Base-by-base conservation (phyloP, 1,140 invertebrate genomes). In the Eriosoma lanigerum region DNA sequence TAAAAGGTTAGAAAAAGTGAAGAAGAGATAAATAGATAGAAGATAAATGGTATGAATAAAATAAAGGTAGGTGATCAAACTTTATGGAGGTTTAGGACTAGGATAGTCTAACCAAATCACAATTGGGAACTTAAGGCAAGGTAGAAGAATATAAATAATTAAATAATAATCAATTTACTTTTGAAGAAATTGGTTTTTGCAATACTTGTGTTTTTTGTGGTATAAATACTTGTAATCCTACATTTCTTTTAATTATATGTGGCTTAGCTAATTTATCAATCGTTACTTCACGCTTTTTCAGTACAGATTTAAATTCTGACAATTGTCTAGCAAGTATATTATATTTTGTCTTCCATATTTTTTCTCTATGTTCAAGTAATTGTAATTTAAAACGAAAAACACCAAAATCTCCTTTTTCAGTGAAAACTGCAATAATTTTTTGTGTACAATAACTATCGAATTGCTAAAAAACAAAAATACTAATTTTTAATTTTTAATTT, bases 381-480 rank as follows among this genome's bases (percentile, higher is more conserved):
- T 76, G 73, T 38, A 8, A 4, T 3, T 3, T 58, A 9, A 24
- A 9, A 32, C 73, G 50, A 0, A 58, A 1, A 19, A 44, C 38
- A 58, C 73, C 73, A 10, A 10, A 17, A 21, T 21, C 8, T 1
- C 0, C 5, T n/a, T n/a, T 62, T 46, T 62, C 9, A 24, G 75
- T 48, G 13, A 78, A 29, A 12, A 46, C 10, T 78, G n/a, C 38
- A 62, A 10, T 15, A 12, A 78, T 62, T 26, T 60, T 62, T 46
- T 78, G 75, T 10, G 44, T 46, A 76, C 56, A 78, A 0, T 48
- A n/a, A 19, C 38, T 78, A 8, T 78, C 56, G 48, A 78, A 78
- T 78, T 78, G 56, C 75, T 78, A 52, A 52, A 70, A 0, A 70
- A 24, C 24, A 46, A 70, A 17, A 70, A 70, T 0, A 52, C 9